Evolutionary conservation across 2,113 vertebrate genomes (phyloP).

Genomic region (Ascaphus truei): DNA sequence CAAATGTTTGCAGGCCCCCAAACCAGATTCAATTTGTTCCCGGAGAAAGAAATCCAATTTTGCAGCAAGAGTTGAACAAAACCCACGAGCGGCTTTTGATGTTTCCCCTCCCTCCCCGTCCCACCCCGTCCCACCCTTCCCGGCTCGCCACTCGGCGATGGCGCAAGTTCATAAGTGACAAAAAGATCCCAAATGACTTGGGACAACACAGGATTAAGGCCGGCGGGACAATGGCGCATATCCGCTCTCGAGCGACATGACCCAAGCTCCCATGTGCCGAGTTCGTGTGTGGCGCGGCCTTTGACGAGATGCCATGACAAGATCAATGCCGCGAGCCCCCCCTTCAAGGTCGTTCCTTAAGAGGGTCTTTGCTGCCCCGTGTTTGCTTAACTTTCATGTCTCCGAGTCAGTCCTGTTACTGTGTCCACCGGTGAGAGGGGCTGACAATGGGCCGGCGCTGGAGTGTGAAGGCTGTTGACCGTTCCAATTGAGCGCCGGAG

Average conservation of each 20-base stretch:
- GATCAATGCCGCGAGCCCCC: constrained; percentile 61
- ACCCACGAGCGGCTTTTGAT: constrained; percentile 66
- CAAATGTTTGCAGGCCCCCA: constrained; percentile 56
- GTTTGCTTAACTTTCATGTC: constrained; percentile 91
- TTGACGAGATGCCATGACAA: constrained; percentile 68
- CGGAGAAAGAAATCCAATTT: constrained; percentile 85
- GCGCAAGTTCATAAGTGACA: constrained; percentile 73
- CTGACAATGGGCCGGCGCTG: constrained; percentile 75
- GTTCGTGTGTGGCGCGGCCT: constrained; percentile 72
- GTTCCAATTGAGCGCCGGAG: constrained; percentile 64
- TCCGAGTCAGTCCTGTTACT: constrained; percentile 67
- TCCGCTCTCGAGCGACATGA: constrained; percentile 58
- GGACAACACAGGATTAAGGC: constrained; percentile 65
- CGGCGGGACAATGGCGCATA: constrained; percentile 57
- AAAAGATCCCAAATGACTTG: constrained; percentile 65
- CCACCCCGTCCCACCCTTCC: background rate
- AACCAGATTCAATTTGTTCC: constrained; percentile 69
- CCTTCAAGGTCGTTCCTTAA: constrained; percentile 2
- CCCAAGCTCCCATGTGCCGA: constrained; percentile 55
- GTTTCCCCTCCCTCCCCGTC: constrained; percentile 55
- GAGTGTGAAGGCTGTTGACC: constrained; percentile 83
- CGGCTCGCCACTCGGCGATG: constrained; percentile 58
- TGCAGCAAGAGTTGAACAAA: constrained; percentile 48
- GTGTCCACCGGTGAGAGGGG: constrained; percentile 40
- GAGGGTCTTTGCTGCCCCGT: constrained; percentile 46